These are phyloP conservation scores for Rallus crepitans DNA, from an alignment of 2,797 vertebrate genomes.

Conservation along the genomic window DNA sequence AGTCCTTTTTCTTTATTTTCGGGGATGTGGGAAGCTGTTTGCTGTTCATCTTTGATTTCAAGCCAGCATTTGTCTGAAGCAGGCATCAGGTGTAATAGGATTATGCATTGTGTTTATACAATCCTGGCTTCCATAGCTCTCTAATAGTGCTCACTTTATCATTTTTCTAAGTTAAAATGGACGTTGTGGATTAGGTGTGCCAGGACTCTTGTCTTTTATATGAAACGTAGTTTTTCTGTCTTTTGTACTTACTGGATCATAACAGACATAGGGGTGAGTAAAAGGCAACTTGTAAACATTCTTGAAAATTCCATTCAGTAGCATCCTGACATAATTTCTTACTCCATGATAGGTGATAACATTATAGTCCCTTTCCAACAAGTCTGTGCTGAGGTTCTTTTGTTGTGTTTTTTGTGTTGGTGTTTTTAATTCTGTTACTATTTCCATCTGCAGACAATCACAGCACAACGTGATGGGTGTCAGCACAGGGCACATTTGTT, in stretches of 20 bases:
- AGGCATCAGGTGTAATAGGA: constrained; percentile 35
- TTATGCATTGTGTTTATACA: constrained; percentile 39
- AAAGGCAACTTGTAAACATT: neutral
- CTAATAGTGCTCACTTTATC: neutral
- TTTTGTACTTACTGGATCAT: constrained; percentile 12
- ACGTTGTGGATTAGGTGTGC: constrained; percentile 32
- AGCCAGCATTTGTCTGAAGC: constrained; percentile 41
- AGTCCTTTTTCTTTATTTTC: neutral
- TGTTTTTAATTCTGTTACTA: neutral
- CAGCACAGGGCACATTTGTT: neutral
- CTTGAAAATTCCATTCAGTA: neutral
- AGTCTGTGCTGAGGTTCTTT: neutral
- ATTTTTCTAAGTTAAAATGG: constrained; percentile 46
- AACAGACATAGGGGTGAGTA: constrained; percentile 31
- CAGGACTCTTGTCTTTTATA: neutral
- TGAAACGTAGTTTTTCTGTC: constrained; percentile 19
- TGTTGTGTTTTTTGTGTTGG: neutral
- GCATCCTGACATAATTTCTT: too few species aligned
- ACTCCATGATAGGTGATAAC: too few species aligned
- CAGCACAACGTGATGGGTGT: neutral
- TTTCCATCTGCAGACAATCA: neutral
- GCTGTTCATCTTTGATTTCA: constrained; percentile 37
- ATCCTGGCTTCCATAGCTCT: constrained; percentile 7
- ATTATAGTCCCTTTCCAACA: too few species aligned
- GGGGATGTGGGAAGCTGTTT: neutral